Base-by-base conservation (phyloP, 1,140 invertebrate genomes). In the Belonocnema kinseyi region DNA sequence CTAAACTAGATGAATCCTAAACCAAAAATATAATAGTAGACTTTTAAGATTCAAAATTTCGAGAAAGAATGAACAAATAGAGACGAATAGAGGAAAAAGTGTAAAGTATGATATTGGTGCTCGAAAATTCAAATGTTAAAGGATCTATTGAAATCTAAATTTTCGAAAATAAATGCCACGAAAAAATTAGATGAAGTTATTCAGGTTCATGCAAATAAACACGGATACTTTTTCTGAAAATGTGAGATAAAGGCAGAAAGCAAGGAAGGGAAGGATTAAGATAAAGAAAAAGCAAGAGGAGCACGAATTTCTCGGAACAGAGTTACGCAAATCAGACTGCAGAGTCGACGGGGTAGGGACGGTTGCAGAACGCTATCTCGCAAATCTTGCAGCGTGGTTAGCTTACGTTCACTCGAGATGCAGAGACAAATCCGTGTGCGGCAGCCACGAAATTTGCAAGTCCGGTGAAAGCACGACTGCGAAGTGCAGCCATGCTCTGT, bases 271-370 rank as follows among this genome's bases (percentile, higher is more conserved):
- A 54, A 40, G 50, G 53, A 70, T 50, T 56, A 58, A 50, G 52
- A 40, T 40, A 33, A 56, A 19, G 12, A 50, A 33, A 14, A 12
- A 8, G 40, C 5, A 54, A 17, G 40, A 61, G 53, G 77, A 51
- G 71, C 26, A 76, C 66, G 77, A 83, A 81, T 84, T 87, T 87
- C 81, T 84, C 58, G 21, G 83, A 86, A 86, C 79, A 72, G 74
- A 83, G 76, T 86, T 86, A 86, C 85, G 85, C 80, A 86, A 87
- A 86, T 86, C 81, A 84, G 85, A 86, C 71, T 77, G 78, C 73
- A 70, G 56, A 66, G 78, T 84, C 74, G 72, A 14, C 54, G 54
- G 76, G 76, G 73, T 77, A 61, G 81, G 40, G 33, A 17, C 46
- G 46, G 40, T 66, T 66, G 58, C 72, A 46, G 40, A 8, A 72